Evolutionary conservation across 2,888 invertebrate genomes (phyloP).

Genomic region (Abrostola tripartita): DNA sequence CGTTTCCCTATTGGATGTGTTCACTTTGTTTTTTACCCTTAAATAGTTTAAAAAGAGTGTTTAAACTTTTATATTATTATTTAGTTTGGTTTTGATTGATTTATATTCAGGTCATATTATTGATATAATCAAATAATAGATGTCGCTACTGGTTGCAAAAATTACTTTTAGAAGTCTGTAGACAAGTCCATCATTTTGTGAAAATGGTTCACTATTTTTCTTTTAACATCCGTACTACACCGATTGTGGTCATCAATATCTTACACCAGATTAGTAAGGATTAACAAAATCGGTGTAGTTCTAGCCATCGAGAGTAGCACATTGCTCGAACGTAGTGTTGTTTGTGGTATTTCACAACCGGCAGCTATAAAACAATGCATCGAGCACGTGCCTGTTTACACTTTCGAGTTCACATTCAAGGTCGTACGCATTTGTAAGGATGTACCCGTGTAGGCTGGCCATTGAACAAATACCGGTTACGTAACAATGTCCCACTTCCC

Average conservation of each 20-base stretch:
- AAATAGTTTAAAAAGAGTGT: slow-evolving; percentile 16
- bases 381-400: slow-evolving; percentile 86
- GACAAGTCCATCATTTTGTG: no score
- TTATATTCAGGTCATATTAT: not conserved
- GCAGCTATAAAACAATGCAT: slow-evolving; percentile 87
- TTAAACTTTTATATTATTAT: not conserved
- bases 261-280: no score
- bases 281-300: slow-evolving; percentile 8
- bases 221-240: no score
- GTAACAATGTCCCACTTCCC: slow-evolving; percentile 86
- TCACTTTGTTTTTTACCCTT: slow-evolving; percentile 34
- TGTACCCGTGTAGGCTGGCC: slow-evolving; percentile 85
- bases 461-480: slow-evolving; percentile 86
- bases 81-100: slow-evolving; percentile 1
- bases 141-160: slow-evolving; percentile 31
- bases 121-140: slow-evolving; percentile 11
- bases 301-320: slow-evolving; percentile 23
- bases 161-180: not conserved
- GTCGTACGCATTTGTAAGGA: slow-evolving; percentile 88
- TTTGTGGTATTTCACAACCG: slow-evolving; percentile 74
- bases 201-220: no score
- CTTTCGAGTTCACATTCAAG: slow-evolving; percentile 88
- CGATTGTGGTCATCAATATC: no score
- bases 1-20: slow-evolving; percentile 56
- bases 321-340: slow-evolving; percentile 56